A percentile compares a stretch with the other conserved stretches of the same genome.
Conservation (phyloP, 2,113 vertebrate species). For the Furnarius figulus region DNA sequence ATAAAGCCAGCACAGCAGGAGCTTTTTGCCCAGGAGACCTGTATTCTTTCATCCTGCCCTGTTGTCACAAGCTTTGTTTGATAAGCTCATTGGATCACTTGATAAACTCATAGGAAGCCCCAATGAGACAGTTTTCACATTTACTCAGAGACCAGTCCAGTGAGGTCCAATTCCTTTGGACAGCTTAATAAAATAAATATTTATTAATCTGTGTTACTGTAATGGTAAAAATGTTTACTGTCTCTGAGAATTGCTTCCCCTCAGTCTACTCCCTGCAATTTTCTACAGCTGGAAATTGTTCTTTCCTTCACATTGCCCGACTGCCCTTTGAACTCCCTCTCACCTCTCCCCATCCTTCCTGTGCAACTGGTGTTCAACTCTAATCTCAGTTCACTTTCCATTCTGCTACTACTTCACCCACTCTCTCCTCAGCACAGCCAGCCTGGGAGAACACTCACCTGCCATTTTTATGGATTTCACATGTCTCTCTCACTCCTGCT, state of each 20-base stretch:
- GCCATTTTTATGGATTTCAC: not conserved
- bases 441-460: not conserved
- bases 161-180: not conserved
- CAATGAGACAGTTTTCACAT: not conserved
- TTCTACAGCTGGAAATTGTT: conserved; percentile 50
- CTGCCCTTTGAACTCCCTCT: conserved; percentile 34
- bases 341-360: conserved; percentile 48
- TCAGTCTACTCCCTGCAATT: conserved; percentile 41
- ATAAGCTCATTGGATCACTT: not conserved
- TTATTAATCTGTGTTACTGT: conserved; percentile 29
- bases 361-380: not conserved
- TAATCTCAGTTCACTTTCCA: not conserved
- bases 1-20: not conserved
- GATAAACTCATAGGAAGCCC: not conserved
- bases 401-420: not conserved
- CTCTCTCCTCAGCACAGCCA: not conserved
- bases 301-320: conserved; percentile 39
- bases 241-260: conserved; percentile 46
- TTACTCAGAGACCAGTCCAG: not conserved
- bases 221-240: conserved; percentile 13
- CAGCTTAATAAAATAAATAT: conserved; percentile 40
- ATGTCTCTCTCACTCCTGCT: not conserved
- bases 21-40: not conserved
- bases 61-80: not conserved
- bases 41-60: not conserved